Evolutionary conservation across 2,888 invertebrate genomes (phyloP).

Genomic region (Melanophora roralis): DNA sequence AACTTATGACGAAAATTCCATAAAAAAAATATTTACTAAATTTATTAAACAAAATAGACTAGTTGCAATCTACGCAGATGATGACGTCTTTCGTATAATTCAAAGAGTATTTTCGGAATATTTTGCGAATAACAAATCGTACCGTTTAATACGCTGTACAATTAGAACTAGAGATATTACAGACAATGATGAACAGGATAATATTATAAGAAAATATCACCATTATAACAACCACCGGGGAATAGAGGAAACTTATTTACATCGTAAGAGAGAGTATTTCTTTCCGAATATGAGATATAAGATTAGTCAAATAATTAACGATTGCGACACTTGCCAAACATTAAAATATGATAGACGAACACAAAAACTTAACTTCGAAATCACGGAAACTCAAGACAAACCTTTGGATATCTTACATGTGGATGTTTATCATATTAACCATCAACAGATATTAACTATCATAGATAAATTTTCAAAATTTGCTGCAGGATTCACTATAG

Average conservation of each 20-base stretch:
- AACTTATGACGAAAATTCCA: neutral
- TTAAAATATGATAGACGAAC: constrained; percentile 54
- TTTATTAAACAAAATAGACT: constrained; percentile 19
- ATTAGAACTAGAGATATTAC: neutral
- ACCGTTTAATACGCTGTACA: neutral
- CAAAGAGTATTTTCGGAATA: neutral
- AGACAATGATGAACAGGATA: neutral
- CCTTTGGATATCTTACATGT: constrained; percentile 14
- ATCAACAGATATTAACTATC: constrained; percentile 36
- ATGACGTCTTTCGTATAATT: neutral
- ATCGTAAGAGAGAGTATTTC: neutral
- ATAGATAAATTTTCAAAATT: constrained; percentile 59
- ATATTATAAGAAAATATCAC: constrained; percentile 13
- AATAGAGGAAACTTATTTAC: constrained; percentile 10
- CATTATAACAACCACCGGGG: constrained; percentile 17
- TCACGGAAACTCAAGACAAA: constrained; percentile 47
- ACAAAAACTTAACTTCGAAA: constrained; percentile 22
- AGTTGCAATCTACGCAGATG: neutral
- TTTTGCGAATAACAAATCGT: neutral
- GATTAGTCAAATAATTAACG: constrained; percentile 11
- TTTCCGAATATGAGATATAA: neutral
- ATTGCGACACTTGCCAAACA: constrained; percentile 35
- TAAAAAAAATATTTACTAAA: constrained; percentile 20
- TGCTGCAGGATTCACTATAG: constrained; percentile 35
- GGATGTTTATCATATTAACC: constrained; percentile 52